Percentiles rank a stretch among this genome's conserved stretches.
phyloP scores from a whole-genome alignment of 2,797 vertebrate species.

The Dendrocincla tyrannina region DNA sequence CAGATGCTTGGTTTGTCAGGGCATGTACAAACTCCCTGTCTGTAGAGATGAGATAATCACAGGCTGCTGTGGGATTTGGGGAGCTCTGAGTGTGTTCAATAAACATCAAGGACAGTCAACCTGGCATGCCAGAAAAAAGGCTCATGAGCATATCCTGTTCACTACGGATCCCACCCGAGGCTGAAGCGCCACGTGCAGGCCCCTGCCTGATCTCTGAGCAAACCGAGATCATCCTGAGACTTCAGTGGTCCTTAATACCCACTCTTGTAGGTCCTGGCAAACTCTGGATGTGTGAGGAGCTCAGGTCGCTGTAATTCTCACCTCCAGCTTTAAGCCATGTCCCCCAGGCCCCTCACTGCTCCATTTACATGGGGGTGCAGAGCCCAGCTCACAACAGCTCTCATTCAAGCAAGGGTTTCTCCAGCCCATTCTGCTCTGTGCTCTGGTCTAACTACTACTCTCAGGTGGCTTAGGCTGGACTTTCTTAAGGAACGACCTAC shows the following conservation, averaged over 20 bases:
- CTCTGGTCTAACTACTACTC: background rate
- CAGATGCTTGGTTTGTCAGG: constrained; percentile 7
- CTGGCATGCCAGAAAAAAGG: background rate
- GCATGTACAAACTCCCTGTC: background rate
- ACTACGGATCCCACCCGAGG: background rate
- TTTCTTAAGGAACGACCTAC: background rate
- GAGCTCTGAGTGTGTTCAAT: background rate
- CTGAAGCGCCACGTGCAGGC: background rate
- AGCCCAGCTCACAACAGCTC: background rate
- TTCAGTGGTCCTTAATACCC: background rate
- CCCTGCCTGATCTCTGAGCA: background rate
- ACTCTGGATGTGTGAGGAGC: background rate
- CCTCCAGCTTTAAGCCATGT: background rate
- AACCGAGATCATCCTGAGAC: background rate
- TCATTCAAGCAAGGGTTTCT: background rate
- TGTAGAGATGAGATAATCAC: constrained; percentile 32
- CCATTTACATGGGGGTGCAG: background rate
- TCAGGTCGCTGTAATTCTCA: background rate
- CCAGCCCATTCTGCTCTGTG: background rate
- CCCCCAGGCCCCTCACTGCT: background rate
- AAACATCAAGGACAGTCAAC: background rate
- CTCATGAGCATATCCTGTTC: background rate
- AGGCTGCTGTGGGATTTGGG: background rate
- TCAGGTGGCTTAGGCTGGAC: background rate
- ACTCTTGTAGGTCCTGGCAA: background rate